Evolutionary conservation across 2,797 vertebrate genomes (phyloP).

Genomic region (Aldrovandia affinis): DNA sequence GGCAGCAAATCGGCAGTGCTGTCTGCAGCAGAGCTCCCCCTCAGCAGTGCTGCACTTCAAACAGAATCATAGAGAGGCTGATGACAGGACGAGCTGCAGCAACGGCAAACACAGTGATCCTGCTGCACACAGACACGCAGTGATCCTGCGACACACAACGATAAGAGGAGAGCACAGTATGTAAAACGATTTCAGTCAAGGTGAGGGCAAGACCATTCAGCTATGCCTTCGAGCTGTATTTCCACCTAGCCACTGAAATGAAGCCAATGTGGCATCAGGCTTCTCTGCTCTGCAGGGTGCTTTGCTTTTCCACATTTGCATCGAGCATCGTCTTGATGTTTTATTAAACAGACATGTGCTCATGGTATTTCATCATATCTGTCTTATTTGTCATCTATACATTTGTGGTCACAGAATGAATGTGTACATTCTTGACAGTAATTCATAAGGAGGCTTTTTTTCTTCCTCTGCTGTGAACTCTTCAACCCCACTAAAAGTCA

Average conservation of each 20-base stretch:
- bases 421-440: not conserved
- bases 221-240: not conserved
- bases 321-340: not conserved
- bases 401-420: not conserved
- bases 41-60: not conserved
- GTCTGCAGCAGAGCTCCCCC: conserved; percentile 11
- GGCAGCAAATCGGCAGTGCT: not conserved
- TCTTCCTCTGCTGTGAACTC: not conserved
- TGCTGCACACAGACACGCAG: not conserved
- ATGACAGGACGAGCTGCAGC: not conserved
- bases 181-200: not conserved
- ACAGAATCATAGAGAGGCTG: not conserved
- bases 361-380: not conserved
- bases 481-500: conserved; percentile 2
- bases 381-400: not conserved
- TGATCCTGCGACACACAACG: not conserved
- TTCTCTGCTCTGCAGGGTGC: not conserved
- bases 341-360: not conserved
- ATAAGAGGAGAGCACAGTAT: not conserved
- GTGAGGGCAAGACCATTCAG: not conserved
- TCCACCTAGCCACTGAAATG: not conserved
- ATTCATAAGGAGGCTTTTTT: not conserved
- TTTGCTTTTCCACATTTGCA: not conserved
- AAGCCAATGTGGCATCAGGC: not conserved
- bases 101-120: not conserved